Evolutionary conservation across 2,888 invertebrate species (phyloP), one percentile per base, ranked within the genome.

Genomic region (Fabriciana adippe): DNA sequence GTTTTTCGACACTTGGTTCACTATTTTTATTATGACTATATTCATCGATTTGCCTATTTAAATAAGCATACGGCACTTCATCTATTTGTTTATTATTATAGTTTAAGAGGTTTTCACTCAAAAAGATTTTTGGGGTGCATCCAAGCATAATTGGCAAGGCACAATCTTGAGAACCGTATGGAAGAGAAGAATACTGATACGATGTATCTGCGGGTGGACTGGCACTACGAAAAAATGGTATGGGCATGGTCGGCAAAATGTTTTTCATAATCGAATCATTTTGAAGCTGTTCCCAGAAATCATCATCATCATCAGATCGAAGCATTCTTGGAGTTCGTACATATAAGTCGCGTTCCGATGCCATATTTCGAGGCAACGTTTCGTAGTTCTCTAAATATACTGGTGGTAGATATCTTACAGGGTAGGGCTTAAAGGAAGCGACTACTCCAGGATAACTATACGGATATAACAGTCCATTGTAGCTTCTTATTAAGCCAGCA

Each of bases 181-280:
- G 67, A 13, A 71, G 56, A 54, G 45, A 57, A 3, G 47, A 53
- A 21, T 26, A 14, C 16, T 65, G 6, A 6, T 41, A 31, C 47
- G 15, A 15, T 13, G 62, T 45, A 48, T 69, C 45, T 1, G 59
- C 26, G 6, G 62, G 55, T 45, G 47, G 13, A 51, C 48, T 67
- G 45, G 75, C 67, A 13, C 76, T 75, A 21, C 86, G 81, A 11
- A 79, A 71, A 68, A 79, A 84, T 3, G 87, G 85, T 2, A 83
- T 76, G 6, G 84, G 75, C 89, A 92, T 91, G 3, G 86, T 89
- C 5, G 92, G 92, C 59, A 92, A 69, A 53, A 90, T 80, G 67
- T 91, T 92, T 26, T 84, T 84, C 75, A 92, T 80, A 47, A 85
- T 83, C 2, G 87, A 81, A 26, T 87, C 86, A 66, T 88, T 82